These are phyloP conservation scores for Cheilosia scutellata DNA, from an alignment of 2,888 invertebrate genomes.

Conservation along the genomic window DNA sequence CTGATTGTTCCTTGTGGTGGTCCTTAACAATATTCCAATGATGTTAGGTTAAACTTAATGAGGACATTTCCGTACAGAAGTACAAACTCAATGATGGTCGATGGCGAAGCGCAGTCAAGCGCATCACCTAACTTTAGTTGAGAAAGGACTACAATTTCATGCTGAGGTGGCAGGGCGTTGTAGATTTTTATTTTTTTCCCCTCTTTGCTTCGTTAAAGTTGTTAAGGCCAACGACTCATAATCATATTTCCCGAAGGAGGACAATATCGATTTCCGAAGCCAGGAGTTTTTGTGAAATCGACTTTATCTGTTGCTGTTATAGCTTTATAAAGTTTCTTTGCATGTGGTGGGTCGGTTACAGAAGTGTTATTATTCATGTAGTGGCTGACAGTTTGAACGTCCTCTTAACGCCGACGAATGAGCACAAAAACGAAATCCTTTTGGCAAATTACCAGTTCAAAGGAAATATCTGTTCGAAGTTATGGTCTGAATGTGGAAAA, in stretches of 20 bases:
- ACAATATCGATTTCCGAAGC: constrained; percentile 33
- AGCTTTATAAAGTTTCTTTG: background rate
- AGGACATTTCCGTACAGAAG: constrained; percentile 21
- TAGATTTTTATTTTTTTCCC: background rate
- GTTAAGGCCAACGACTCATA: constrained; percentile 18
- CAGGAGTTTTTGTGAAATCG: background rate
- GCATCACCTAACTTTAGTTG: constrained; percentile 31
- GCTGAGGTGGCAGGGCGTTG: background rate
- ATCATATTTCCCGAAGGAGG: constrained; percentile 20
- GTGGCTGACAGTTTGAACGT: background rate
- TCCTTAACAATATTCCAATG: constrained; percentile 44
- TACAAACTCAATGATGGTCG: constrained; percentile 12
- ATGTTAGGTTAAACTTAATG: constrained; percentile 49
- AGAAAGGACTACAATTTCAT: constrained; percentile 30
- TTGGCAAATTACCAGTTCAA: constrained; percentile 64
- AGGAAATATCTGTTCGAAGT: constrained; percentile 29
- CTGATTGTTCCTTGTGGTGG: constrained; percentile 29
- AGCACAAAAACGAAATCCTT: background rate
- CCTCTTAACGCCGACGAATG: constrained; percentile 5
- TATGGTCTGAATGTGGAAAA: constrained; percentile 17
- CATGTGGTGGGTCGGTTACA: constrained; percentile 4
- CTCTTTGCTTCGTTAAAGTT: background rate
- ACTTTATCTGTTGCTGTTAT: background rate
- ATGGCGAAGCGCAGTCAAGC: constrained; percentile 32
- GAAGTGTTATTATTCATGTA: constrained; percentile 1